Evolutionary conservation across 2,888 invertebrate species (phyloP).

Genomic region (Megastigmus dorsalis): DNA sequence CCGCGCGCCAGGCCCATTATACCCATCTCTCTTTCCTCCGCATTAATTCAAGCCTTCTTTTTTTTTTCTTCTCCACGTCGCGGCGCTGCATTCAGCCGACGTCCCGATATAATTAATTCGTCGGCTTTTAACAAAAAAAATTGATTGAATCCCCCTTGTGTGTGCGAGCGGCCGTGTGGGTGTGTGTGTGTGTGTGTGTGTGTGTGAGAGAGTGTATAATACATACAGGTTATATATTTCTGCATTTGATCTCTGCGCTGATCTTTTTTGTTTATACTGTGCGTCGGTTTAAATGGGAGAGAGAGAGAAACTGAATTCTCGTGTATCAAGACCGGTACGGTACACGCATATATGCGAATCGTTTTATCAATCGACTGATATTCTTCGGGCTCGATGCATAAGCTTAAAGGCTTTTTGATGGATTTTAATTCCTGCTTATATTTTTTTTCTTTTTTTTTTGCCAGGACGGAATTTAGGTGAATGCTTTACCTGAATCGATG

Average conservation of each 20-base stretch:
- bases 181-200: too few relatives aligned
- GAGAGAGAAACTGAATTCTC: conserved; percentile 3
- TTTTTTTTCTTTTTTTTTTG: too few relatives aligned
- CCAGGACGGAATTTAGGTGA: background rate
- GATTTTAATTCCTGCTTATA: conserved; percentile 13
- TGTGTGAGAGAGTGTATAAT: too few relatives aligned
- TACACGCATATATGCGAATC: background rate
- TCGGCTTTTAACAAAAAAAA: conserved; percentile 31
- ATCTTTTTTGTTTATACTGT: background rate
- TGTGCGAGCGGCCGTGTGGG: too few relatives aligned
- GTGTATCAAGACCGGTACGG: background rate
- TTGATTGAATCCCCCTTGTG: conserved; percentile 30
- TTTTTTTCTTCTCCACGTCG: background rate
- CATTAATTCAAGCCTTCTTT: background rate
- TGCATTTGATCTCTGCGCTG: conserved; percentile 16
- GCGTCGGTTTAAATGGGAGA: background rate
- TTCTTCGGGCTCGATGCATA: background rate
- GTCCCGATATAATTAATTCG: conserved; percentile 23
- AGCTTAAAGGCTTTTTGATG: conserved; percentile 14
- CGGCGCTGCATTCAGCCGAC: background rate
- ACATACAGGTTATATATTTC: background rate
- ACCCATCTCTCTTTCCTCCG: conserved; percentile 33
- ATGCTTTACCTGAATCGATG: conserved; percentile 15
- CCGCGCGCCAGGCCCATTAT: background rate
- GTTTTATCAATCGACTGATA: background rate